Percentiles rank a stretch among this genome's conserved stretches.
phyloP scores from a whole-genome alignment of 1,140 invertebrate species.

The Diprion similis region DNA sequence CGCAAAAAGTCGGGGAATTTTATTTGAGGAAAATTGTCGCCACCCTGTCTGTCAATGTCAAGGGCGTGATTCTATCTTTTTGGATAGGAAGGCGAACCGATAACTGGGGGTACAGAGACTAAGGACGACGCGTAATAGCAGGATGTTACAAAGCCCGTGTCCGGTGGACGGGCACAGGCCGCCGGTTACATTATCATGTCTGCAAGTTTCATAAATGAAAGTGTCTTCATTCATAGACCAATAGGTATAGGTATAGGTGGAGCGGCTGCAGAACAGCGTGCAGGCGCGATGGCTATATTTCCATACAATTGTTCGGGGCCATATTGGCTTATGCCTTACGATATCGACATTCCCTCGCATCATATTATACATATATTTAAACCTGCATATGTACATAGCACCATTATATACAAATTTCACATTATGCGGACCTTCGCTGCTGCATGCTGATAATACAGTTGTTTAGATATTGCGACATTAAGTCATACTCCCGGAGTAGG shows the following conservation, averaged over 20 bases:
- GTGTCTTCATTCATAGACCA: slow-evolving; percentile 62
- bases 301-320: slow-evolving; percentile 57
- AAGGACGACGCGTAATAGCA: slow-evolving; percentile 56
- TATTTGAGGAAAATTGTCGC: too few species aligned
- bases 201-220: slow-evolving; percentile 60
- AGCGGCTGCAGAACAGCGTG: not conserved
- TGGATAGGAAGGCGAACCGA: too few species aligned
- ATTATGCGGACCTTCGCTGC: slow-evolving; percentile 49
- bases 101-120: too few species aligned
- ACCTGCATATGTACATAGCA: slow-evolving; percentile 57
- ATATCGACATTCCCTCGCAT: slow-evolving; percentile 47
- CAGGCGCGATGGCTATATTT: slow-evolving; percentile 36
- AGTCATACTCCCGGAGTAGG: not conserved
- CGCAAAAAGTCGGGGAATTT: too few species aligned
- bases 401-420: slow-evolving; percentile 60
- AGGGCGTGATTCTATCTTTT: too few species aligned
- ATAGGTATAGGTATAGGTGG: slow-evolving; percentile 27
- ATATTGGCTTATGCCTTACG: slow-evolving; percentile 56
- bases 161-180: slow-evolving; percentile 54
- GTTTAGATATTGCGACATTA: slow-evolving; percentile 32
- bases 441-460: slow-evolving; percentile 55
- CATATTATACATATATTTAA: too few species aligned
- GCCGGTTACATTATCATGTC: not conserved
- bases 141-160: slow-evolving; percentile 59
- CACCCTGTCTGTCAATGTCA: too few species aligned